Percentiles rank a stretch among this genome's conserved stretches.
Evolutionary conservation across 2,888 invertebrate genomes (phyloP).

Genomic region (Dolichopus griseipennis): DNA sequence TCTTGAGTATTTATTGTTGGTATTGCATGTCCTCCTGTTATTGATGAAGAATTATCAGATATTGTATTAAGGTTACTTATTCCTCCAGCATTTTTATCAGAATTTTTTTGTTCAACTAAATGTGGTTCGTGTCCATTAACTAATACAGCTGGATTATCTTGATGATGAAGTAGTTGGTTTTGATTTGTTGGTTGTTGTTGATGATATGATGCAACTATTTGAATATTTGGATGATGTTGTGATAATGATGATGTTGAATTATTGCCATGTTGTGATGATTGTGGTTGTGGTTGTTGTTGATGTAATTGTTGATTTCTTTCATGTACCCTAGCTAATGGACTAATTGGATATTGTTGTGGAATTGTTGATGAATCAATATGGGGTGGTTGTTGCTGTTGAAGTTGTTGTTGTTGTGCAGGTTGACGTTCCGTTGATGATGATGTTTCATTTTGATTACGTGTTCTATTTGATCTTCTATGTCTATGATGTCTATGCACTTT

Average conservation of each 20-base stretch:
- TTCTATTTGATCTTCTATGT: conserved; percentile 36
- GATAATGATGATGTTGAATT: conserved; percentile 14
- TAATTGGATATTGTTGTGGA: conserved; percentile 5
- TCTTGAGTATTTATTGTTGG: not conserved
- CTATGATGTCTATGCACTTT: conserved; percentile 42
- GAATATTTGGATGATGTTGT: conserved; percentile 6
- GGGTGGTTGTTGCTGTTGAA: conserved; percentile 10
- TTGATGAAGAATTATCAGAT: not conserved
- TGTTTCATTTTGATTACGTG: conserved; percentile 32
- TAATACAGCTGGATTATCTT: conserved; percentile 29
- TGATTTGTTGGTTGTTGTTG: conserved; percentile 15
- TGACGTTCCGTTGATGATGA: conserved; percentile 26
- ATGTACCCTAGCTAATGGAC: conserved; percentile 11
- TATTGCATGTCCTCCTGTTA: not conserved
- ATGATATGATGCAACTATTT: conserved; percentile 7
- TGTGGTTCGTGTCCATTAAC: conserved; percentile 33
- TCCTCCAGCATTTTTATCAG: not conserved
- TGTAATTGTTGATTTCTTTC: conserved; percentile 12
- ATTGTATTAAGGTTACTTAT: not conserved
- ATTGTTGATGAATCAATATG: not conserved
- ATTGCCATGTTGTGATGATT: conserved; percentile 12
- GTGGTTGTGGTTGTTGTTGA: conserved; percentile 14
- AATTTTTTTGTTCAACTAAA: not conserved
- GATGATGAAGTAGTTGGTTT: conserved; percentile 14
- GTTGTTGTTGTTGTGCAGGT: conserved; percentile 21